A percentile compares a stretch with the other conserved stretches of the same genome.
Evolutionary conservation across 2,797 vertebrate genomes (phyloP).

Genomic region (Harpagifer antarcticus): DNA sequence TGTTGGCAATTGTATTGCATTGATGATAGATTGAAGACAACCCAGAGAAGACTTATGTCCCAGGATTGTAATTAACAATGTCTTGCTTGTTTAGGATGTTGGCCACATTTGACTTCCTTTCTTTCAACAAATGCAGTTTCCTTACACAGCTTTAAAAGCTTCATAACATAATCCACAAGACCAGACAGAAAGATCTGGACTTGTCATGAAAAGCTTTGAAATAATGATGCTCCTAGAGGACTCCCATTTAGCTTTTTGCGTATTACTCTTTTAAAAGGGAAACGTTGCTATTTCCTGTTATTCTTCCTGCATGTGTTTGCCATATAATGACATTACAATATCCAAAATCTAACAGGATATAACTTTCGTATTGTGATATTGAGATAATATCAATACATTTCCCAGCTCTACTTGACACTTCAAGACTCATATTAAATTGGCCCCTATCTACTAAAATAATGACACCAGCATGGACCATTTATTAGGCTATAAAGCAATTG

Average conservation of each 20-base stretch:
- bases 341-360: no score
- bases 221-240: no score
- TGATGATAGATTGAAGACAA: slow-evolving; percentile 27
- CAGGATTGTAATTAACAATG: background rate
- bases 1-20: slow-evolving; percentile 19
- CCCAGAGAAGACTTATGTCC: background rate
- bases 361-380: no score
- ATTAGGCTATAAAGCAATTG: background rate
- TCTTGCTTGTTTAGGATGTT: background rate
- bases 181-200: slow-evolving; percentile 6
- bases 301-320: no score
- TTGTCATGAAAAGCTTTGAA: background rate
- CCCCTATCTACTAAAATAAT: background rate
- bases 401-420: no score
- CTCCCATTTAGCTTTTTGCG: no score
- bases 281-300: no score
- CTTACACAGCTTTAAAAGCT: background rate
- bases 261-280: no score
- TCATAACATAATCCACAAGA: background rate
- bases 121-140: slow-evolving; percentile 6
- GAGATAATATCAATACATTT: no score
- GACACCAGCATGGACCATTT: background rate
- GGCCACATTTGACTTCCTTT: background rate
- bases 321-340: no score
- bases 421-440: background rate